Evolutionary conservation across 2,888 invertebrate genomes (phyloP).

Genomic region (Euzophera pinguis): DNA sequence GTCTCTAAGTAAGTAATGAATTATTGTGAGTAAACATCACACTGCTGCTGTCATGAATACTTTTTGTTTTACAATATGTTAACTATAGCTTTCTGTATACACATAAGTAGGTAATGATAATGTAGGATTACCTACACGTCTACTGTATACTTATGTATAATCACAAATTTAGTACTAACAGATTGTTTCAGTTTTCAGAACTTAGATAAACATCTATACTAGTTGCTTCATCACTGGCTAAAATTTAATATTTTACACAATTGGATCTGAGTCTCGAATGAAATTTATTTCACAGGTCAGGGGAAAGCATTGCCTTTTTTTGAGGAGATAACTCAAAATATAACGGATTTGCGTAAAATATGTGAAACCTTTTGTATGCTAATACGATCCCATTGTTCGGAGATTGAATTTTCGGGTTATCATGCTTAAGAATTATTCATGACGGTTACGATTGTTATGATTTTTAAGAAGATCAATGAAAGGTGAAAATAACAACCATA

Average conservation of each 20-base stretch:
- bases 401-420: slow-evolving; percentile 77
- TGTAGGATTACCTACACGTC: too few relatives aligned
- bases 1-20: too few relatives aligned
- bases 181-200: too few relatives aligned
- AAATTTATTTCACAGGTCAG: slow-evolving; percentile 67
- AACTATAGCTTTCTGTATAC: too few relatives aligned
- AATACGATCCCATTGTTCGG: slow-evolving; percentile 77
- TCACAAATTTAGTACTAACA: too few relatives aligned
- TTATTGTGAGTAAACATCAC: too few relatives aligned
- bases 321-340: slow-evolving; percentile 73
- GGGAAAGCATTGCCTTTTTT: slow-evolving; percentile 63
- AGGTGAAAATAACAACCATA: slow-evolving; percentile 7
- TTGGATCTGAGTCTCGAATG: slow-evolving; percentile 41
- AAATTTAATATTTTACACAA: slow-evolving; percentile 40
- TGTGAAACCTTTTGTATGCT: slow-evolving; percentile 79
- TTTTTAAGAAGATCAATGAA: slow-evolving; percentile 38
- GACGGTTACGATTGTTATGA: slow-evolving; percentile 58
- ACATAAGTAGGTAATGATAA: too few relatives aligned
- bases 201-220: too few relatives aligned
- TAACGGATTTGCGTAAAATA: slow-evolving; percentile 77
- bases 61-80: too few relatives aligned
- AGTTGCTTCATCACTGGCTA: slow-evolving; percentile 20
- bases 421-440: slow-evolving; percentile 74
- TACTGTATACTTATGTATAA: too few relatives aligned
- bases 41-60: too few relatives aligned